phyloP scores from a whole-genome alignment of 2,888 invertebrate species.

The Aphidoletes aphidimyza region DNA sequence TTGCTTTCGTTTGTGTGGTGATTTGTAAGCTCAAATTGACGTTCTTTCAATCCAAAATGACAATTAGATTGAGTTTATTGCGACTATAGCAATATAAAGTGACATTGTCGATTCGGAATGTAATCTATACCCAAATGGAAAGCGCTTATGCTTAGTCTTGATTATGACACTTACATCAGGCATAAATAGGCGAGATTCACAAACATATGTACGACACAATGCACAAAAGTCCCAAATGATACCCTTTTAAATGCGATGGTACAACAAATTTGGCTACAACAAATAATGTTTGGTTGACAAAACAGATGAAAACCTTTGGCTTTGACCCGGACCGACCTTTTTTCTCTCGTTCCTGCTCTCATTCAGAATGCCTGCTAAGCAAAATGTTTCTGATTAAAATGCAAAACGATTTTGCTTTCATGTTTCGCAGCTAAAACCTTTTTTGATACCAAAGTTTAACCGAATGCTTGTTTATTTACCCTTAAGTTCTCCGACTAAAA shows the following conservation, averaged over 20 bases:
- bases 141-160: not conserved
- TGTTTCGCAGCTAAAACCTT: not conserved
- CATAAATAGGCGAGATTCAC: not conserved
- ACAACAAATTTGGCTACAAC: not conserved
- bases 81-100: not conserved
- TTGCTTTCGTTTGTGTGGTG: not conserved
- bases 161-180: not conserved
- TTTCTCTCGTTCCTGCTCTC: not conserved
- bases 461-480: constrained; percentile 32
- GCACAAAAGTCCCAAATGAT: not conserved
- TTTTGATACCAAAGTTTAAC: not conserved
- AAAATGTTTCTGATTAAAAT: constrained; percentile 14
- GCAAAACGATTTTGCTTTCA: not conserved
- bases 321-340: not conserved
- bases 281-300: not conserved
- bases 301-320: not conserved
- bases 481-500: constrained; percentile 6
- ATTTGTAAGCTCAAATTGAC: not conserved
- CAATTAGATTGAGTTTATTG: constrained; percentile 17
- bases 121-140: not conserved
- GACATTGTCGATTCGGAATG: not conserved
- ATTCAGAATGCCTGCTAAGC: not conserved
- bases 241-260: not conserved
- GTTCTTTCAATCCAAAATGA: not conserved
- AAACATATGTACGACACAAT: not conserved